A percentile compares a stretch with the other conserved stretches of the same genome.
phyloP scores from a whole-genome alignment of 2,888 invertebrate species.

The Synergus umbraculus region DNA sequence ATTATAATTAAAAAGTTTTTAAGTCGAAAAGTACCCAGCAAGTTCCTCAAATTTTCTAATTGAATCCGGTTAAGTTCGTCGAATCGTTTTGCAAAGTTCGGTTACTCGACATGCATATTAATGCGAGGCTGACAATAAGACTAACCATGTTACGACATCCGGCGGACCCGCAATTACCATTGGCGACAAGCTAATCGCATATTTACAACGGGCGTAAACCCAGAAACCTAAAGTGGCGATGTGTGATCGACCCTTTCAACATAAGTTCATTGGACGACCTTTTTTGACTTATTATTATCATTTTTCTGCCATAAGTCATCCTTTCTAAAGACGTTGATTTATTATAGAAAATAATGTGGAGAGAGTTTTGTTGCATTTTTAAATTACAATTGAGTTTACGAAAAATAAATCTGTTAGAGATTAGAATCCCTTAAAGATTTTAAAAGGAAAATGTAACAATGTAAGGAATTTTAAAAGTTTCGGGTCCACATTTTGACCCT shows the following conservation, averaged over 20 bases:
- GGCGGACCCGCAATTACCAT: slow-evolving; percentile 28
- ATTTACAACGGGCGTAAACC: slow-evolving; percentile 23
- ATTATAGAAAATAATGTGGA: background rate
- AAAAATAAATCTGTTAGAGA: background rate
- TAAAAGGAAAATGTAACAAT: too few relatives aligned
- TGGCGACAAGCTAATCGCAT: slow-evolving; percentile 36
- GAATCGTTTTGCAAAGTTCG: slow-evolving; percentile 27
- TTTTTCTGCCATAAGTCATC: background rate
- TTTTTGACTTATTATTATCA: background rate
- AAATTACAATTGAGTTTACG: background rate
- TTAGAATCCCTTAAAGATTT: too few relatives aligned
- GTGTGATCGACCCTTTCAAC: background rate
- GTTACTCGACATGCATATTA: slow-evolving; percentile 12
- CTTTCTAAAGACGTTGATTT: background rate
- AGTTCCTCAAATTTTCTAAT: background rate
- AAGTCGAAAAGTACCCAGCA: too few relatives aligned
- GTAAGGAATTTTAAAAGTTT: too few relatives aligned
- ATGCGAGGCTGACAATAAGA: slow-evolving; percentile 29
- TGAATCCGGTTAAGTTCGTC: background rate
- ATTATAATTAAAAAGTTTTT: too few relatives aligned
- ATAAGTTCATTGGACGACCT: background rate
- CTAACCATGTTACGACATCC: slow-evolving; percentile 36
- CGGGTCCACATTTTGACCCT: too few relatives aligned
- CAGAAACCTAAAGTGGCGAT: background rate
- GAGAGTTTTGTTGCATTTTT: background rate